A percentile compares a stretch with the other conserved stretches of the same genome.
phyloP scores from a whole-genome alignment of 1,140 invertebrate genomes.

The Papilio polytes region DNA sequence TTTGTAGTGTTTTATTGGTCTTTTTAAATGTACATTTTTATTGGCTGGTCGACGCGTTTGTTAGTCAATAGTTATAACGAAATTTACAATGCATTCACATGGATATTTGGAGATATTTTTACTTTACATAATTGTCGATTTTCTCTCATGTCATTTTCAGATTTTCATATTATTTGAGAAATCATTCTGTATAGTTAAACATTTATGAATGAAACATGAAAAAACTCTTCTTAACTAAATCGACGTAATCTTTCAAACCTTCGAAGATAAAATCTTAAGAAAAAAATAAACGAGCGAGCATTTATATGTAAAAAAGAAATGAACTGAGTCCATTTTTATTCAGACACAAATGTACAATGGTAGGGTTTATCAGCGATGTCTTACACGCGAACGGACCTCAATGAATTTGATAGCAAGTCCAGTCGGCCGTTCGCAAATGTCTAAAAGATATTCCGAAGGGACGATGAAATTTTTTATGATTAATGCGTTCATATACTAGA shows the following conservation, averaged over 20 bases:
- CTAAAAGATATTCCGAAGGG: neutral
- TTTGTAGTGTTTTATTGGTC: slow-evolving; percentile 25
- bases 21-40: slow-evolving; percentile 20
- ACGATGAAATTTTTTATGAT: slow-evolving; percentile 16
- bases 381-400: slow-evolving; percentile 25
- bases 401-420: slow-evolving; percentile 32
- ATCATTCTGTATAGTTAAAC: neutral
- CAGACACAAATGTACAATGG: slow-evolving; percentile 34
- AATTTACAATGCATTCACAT: neutral
- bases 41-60: neutral
- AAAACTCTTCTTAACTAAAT: neutral
- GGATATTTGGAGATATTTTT: neutral
- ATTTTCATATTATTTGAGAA: too few relatives aligned
- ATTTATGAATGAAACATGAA: neutral
- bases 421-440: slow-evolving; percentile 18
- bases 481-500: neutral
- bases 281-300: slow-evolving; percentile 24
- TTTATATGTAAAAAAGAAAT: slow-evolving; percentile 30
- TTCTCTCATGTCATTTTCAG: too few relatives aligned
- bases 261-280: slow-evolving; percentile 22
- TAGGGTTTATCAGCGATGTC: slow-evolving; percentile 31
- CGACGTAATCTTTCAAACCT: slow-evolving; percentile 22
- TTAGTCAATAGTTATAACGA: neutral
- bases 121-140: too few relatives aligned
- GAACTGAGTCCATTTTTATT: slow-evolving; percentile 35